phyloP scores from a whole-genome alignment of 2,113 vertebrate genomes.

The Forbesichthys papilliferus region DNA sequence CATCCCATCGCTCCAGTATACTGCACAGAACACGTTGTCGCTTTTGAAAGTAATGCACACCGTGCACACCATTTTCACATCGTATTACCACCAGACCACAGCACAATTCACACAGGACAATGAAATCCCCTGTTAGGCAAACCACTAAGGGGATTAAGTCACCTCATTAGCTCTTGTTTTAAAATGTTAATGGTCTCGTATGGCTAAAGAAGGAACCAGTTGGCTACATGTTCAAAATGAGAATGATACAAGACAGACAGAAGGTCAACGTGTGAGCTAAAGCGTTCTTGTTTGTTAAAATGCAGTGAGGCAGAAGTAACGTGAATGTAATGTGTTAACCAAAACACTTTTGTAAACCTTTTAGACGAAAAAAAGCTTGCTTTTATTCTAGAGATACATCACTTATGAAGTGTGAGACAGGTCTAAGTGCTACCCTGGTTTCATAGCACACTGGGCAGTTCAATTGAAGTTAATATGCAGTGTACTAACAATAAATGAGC shows the following conservation, averaged over 20 bases:
- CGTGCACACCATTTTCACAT: too few relatives aligned
- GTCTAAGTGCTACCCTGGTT: not conserved
- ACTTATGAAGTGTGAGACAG: not conserved
- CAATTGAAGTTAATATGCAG: conserved; percentile 8
- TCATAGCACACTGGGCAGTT: not conserved
- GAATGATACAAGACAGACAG: too few relatives aligned
- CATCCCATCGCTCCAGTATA: not conserved
- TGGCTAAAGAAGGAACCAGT: too few relatives aligned
- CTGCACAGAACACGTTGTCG: not conserved
- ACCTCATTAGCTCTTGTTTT: conserved; percentile 10
- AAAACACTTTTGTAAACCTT: not conserved
- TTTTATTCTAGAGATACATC: not conserved
- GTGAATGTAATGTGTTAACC: too few relatives aligned
- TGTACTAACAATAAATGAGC: conserved; percentile 9
- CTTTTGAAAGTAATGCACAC: too few relatives aligned
- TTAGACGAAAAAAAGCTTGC: not conserved
- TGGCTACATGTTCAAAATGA: too few relatives aligned
- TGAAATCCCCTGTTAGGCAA: not conserved
- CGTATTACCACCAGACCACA: too few relatives aligned
- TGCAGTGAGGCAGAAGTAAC: too few relatives aligned
- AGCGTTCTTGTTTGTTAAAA: too few relatives aligned
- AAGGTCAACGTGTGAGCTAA: too few relatives aligned
- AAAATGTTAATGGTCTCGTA: not conserved
- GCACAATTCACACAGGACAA: too few relatives aligned
- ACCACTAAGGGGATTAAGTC: not conserved